phyloP scores from a whole-genome alignment of 2,888 invertebrate species.

The Cabera pusaria region DNA sequence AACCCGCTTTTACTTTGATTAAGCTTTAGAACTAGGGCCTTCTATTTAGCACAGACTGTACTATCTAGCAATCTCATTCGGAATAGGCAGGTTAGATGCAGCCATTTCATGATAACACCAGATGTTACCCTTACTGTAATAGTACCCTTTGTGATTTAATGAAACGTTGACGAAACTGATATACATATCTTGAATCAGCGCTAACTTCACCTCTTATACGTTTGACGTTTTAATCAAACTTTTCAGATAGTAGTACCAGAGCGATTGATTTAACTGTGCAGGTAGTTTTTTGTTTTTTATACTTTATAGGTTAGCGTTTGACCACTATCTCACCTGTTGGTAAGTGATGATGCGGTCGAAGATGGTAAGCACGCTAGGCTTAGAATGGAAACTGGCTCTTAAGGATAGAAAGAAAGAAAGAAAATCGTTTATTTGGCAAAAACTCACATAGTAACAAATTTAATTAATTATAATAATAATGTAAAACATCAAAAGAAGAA shows the following conservation, averaged over 20 bases:
- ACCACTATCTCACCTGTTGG: too few species aligned
- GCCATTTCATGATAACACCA: slow-evolving; percentile 75
- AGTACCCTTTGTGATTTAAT: slow-evolving; percentile 76
- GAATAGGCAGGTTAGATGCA: slow-evolving; percentile 61
- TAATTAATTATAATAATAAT: too few species aligned
- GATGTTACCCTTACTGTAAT: slow-evolving; percentile 76
- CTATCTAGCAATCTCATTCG: slow-evolving; percentile 28
- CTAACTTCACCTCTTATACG: slow-evolving; percentile 66
- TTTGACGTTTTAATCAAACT: slow-evolving; percentile 45
- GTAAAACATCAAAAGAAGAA: too few species aligned
- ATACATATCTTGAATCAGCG: slow-evolving; percentile 80
- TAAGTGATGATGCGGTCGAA: too few species aligned
- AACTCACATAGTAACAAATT: too few species aligned
- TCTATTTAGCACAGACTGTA: background rate
- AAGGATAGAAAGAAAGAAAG: too few species aligned
- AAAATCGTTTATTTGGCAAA: too few species aligned
- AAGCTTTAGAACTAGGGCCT: slow-evolving; percentile 1
- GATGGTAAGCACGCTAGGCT: too few species aligned
- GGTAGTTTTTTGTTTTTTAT: too few species aligned
- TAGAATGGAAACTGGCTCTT: too few species aligned
- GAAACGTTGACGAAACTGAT: slow-evolving; percentile 79
- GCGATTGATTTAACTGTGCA: too few species aligned
- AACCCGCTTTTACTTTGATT: slow-evolving; percentile 9
- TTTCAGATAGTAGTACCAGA: slow-evolving; percentile 25
- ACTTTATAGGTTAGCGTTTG: too few species aligned